These are phyloP conservation scores for Sciaenops ocellatus DNA, from an alignment of 2,797 vertebrate species.

Conservation along the genomic window DNA sequence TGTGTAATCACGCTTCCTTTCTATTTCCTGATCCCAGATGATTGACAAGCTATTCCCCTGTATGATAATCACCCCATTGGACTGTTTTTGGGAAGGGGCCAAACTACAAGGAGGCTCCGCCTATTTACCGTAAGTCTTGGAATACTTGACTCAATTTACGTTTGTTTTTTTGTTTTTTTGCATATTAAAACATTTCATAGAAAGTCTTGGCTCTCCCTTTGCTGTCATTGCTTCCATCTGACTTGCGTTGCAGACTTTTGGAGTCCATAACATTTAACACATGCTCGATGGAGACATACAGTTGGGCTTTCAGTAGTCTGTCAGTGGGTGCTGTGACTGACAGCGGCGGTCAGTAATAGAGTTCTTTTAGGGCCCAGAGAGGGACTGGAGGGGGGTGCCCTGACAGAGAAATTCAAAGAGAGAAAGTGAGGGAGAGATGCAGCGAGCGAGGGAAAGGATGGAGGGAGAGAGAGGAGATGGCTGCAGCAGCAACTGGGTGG, in stretches of 20 bases:
- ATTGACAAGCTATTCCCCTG: constrained; percentile 99
- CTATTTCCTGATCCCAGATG: constrained; percentile 87
- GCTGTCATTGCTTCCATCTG: constrained; percentile 61
- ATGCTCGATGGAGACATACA: constrained; percentile 80
- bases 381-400: constrained; percentile 69
- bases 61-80: constrained; percentile 97
- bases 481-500: constrained; percentile 83
- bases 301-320: constrained; percentile 74
- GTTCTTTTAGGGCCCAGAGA: constrained; percentile 81
- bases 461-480: constrained; percentile 70
- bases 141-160: constrained; percentile 42
- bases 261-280: constrained; percentile 59
- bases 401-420: constrained; percentile 78
- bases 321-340: constrained; percentile 78
- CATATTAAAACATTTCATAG: constrained; percentile 46
- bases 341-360: constrained; percentile 81
- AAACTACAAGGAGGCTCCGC: constrained; percentile 98
- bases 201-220: constrained; percentile 35
- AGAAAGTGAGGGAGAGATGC: constrained; percentile 72
- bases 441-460: constrained; percentile 62
- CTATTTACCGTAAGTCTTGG: constrained; percentile 96
- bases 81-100: constrained; percentile 99
- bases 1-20: constrained; percentile 29
- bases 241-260: constrained; percentile 40
- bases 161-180: constrained; percentile 13